Conservation (phyloP, 1,140 invertebrate genomes). For the Venturia canescens region DNA sequence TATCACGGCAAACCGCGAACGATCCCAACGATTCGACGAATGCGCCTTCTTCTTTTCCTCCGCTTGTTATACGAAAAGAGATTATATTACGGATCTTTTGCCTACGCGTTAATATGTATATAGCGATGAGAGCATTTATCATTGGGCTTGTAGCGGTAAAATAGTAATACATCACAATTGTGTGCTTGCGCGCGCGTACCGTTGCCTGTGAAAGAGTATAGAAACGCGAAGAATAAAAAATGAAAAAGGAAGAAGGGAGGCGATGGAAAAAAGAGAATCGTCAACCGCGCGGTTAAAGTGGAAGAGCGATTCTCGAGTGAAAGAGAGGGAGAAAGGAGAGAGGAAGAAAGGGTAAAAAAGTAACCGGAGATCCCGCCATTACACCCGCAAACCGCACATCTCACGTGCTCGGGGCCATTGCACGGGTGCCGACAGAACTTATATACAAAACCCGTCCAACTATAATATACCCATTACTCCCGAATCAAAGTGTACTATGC, state of each 20-base stretch:
- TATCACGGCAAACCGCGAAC: constrained; percentile 42
- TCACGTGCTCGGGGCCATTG: constrained; percentile 37
- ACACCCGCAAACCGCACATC: constrained; percentile 41
- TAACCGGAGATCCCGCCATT: constrained; percentile 15
- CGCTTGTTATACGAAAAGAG: constrained; percentile 16
- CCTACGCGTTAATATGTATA: neutral
- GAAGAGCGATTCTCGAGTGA: constrained; percentile 8
- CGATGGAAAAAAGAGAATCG: constrained; percentile 9
- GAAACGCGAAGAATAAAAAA: neutral
- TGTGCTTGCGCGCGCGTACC: neutral
- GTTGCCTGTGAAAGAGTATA: neutral
- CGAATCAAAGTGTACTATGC: constrained; percentile 33
- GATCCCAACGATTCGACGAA: constrained; percentile 31
- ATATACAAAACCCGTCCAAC: constrained; percentile 6
- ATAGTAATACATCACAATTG: neutral
- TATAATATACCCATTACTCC: constrained; percentile 44
- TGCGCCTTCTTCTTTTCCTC: constrained; percentile 21
- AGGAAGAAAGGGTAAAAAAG: neutral
- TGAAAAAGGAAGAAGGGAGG: constrained; percentile 1
- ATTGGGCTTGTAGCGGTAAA: constrained; percentile 19
- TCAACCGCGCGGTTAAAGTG: constrained; percentile 40
- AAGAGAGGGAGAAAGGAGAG: neutral
- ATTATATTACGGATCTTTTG: constrained; percentile 23
- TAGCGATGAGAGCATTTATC: neutral
- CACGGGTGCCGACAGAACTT: neutral